These are phyloP conservation scores for Clarias batrachus DNA, from an alignment of 2,113 vertebrate genomes.

Conservation along the genomic window DNA sequence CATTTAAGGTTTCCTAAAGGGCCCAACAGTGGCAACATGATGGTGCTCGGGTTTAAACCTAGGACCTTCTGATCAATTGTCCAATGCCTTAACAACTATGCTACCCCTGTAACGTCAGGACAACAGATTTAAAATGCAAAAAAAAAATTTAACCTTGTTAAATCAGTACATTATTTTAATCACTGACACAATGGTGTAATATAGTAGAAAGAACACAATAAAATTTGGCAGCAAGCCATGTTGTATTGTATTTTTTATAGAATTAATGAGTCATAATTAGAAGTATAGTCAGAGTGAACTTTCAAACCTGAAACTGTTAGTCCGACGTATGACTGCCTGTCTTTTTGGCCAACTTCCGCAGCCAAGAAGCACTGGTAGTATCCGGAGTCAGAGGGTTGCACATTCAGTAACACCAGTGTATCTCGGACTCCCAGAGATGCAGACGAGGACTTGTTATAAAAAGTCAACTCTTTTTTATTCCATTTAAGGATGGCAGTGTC, in stretches of 20 bases:
- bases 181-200: background rate
- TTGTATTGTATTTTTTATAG: background rate
- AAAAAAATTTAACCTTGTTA: too few species aligned
- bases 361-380: constrained; percentile 45
- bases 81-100: too few species aligned
- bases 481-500: constrained; percentile 31
- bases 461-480: background rate
- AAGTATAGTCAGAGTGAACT: background rate
- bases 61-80: too few species aligned
- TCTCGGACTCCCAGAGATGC: constrained; percentile 25
- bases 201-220: background rate
- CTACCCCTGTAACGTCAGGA: background rate
- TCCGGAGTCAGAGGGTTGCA: constrained; percentile 45
- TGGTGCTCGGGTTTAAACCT: too few species aligned
- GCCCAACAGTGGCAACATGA: too few species aligned
- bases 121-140: background rate
- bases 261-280: background rate
- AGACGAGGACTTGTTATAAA: constrained; percentile 22
- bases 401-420: constrained; percentile 28
- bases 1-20: too few species aligned
- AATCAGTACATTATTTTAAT: background rate
- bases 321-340: background rate
- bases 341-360: constrained; percentile 42
- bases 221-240: background rate
- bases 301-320: constrained; percentile 52